Evolutionary conservation across 2,113 vertebrate species (phyloP), one percentile per base, ranked within the genome.

Genomic region (Solenodon paradoxus): DNA sequence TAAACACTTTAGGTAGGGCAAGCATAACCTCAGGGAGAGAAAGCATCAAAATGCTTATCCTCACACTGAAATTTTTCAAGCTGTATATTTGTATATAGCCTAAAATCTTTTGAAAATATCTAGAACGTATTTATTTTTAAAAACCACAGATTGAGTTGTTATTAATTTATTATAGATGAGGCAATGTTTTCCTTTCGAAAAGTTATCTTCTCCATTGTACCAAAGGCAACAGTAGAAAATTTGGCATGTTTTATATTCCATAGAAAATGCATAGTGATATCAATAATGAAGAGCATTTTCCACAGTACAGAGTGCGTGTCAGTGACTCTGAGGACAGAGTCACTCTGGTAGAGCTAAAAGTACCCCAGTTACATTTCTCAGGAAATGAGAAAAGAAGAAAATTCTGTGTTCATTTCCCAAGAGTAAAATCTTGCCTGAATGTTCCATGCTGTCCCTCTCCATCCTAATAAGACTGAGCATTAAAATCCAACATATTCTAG

Each of bases 81-180:
- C 77, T 35, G 28, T 30, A 3, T 47, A 97, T 97, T 97, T 97
- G 96, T 95, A 96, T 97, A 90, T 78, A 92, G 90, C 92, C 80
- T 92, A 78, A 97, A 96, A 97, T 97, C 94, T n/a, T 90, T 74
- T 13, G 0, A 94, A 97, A 97, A 89, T 90, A 95, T 94, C 82
- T 81, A 49, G 75, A 75, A 84, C 95, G 92, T 20, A 66, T 95
- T 96, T 94, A 97, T 95, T 97, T 95, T 90, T 90, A 90, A 95
- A 96, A 97, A 87, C 66, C 95, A 94, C 94, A 92, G 81, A 96
- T 95, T 95, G 95, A 88, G 95, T 88, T 97, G 96, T 96, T 92
- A 97, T 97, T 97, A 96, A 97, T 97, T 97, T 95, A 97, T 97
- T 97, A 97, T 94, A 96, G 80, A 97, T 97, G 96, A 97, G 78